Conservation (phyloP, 2,797 vertebrate species). For the Poecilia wingei region DNA sequence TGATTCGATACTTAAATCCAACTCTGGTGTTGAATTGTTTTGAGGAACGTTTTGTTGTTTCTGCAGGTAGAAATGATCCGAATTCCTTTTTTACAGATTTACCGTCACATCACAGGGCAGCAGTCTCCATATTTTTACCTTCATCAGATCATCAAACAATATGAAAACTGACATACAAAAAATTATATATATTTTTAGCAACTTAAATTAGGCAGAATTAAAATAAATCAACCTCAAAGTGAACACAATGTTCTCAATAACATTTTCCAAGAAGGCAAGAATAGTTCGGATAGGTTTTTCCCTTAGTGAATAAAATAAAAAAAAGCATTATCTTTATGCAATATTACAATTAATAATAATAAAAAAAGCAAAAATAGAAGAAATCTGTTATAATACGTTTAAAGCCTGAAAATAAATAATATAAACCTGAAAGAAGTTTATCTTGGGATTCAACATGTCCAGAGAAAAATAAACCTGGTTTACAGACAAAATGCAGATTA, state of each 20-base stretch:
- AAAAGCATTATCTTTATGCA: not conserved
- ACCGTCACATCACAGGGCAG: not conserved
- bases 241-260: no score
- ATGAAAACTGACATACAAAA: not conserved
- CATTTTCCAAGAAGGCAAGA: not conserved
- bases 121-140: no score
- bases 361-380: not conserved
- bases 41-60: not conserved
- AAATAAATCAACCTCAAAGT: not conserved
- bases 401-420: no score
- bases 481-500: not conserved
- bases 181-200: not conserved
- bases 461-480: not conserved
- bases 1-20: not conserved
- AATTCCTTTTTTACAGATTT: not conserved
- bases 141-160: not conserved
- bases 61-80: not conserved
- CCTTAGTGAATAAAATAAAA: not conserved
- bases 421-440: not conserved
- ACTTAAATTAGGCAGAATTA: not conserved
- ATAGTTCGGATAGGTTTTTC: not conserved
- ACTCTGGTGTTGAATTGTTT: not conserved
- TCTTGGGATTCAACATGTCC: not conserved
- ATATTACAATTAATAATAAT: not conserved
- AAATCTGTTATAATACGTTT: not conserved